Percentiles rank a stretch among this genome's conserved stretches.
phyloP scores from a whole-genome alignment of 1,140 invertebrate species.

The Heterodera carotae region DNA sequence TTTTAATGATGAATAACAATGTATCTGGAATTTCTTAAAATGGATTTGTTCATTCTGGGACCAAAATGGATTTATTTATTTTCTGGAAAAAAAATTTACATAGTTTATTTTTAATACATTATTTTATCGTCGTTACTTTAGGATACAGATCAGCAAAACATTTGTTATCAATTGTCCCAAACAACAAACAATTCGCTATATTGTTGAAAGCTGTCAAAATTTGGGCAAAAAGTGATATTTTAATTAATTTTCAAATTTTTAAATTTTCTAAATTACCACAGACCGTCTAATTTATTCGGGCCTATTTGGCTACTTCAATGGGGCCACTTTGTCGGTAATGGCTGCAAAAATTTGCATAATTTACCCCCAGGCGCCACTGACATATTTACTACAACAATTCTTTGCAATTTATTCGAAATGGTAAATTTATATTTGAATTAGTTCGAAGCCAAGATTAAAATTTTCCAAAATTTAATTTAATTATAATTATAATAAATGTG shows the following conservation, averaged over 20 bases:
- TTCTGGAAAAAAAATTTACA: too few relatives aligned
- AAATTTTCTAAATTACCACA: background rate
- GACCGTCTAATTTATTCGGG: conserved; percentile 17
- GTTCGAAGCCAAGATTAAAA: background rate
- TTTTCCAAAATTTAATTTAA: background rate
- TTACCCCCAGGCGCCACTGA: background rate
- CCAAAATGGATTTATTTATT: too few relatives aligned
- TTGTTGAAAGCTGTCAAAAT: background rate
- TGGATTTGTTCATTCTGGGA: too few relatives aligned
- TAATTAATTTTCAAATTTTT: background rate
- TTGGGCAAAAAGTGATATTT: background rate
- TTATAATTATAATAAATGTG: too few relatives aligned
- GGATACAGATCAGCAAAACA: background rate
- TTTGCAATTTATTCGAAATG: conserved; percentile 21
- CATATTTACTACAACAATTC: conserved; percentile 4
- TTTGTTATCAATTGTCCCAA: background rate
- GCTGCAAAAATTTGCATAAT: background rate
- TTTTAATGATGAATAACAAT: too few relatives aligned
- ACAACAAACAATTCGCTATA: background rate
- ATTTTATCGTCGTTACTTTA: background rate
- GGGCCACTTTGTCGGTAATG: conserved; percentile 12
- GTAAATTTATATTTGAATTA: background rate
- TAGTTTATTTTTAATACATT: too few relatives aligned
- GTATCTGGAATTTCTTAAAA: too few relatives aligned
- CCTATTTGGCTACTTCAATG: conserved; percentile 19